Evolutionary conservation across 2,797 vertebrate species (phyloP).

Genomic region (Coreius guichenoti): DNA sequence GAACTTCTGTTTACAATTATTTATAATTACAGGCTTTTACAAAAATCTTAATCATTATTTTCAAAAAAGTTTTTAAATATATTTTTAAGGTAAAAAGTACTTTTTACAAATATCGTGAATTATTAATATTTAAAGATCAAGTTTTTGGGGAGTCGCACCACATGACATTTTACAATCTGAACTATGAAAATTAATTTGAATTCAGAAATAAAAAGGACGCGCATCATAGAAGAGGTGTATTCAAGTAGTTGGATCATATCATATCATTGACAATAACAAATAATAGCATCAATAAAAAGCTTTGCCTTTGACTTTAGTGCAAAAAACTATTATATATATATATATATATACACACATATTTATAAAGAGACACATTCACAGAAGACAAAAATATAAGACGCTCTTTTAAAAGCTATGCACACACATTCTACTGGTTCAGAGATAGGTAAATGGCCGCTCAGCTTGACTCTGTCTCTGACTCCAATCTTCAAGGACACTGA

Average conservation of each 20-base stretch:
- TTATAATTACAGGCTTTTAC: conserved; percentile 4
- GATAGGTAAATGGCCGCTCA: conserved; percentile 75
- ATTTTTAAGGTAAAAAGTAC: neutral
- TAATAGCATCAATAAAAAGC: too few species aligned
- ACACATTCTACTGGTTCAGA: conserved; percentile 71
- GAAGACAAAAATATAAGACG: conserved; percentile 41
- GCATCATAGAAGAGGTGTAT: neutral
- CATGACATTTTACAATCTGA: neutral
- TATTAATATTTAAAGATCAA: neutral
- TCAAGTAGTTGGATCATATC: neutral
- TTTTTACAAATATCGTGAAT: neutral
- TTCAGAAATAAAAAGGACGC: neutral
- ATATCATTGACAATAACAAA: too few species aligned
- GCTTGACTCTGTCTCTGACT: conserved; percentile 67
- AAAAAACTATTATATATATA: conserved; percentile 5
- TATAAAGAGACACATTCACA: conserved; percentile 50
- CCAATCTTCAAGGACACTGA: conserved; percentile 75
- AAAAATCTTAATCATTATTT: neutral
- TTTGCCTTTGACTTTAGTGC: too few species aligned
- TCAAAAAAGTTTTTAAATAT: neutral
- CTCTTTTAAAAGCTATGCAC: conserved; percentile 22
- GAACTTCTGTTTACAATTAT: conserved; percentile 24
- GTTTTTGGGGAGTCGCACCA: neutral
- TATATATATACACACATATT: neutral
- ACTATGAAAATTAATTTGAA: neutral